phyloP scores from a whole-genome alignment of 64 coral and sea anemone genomes.

The Cladopsammia gracilis region DNA sequence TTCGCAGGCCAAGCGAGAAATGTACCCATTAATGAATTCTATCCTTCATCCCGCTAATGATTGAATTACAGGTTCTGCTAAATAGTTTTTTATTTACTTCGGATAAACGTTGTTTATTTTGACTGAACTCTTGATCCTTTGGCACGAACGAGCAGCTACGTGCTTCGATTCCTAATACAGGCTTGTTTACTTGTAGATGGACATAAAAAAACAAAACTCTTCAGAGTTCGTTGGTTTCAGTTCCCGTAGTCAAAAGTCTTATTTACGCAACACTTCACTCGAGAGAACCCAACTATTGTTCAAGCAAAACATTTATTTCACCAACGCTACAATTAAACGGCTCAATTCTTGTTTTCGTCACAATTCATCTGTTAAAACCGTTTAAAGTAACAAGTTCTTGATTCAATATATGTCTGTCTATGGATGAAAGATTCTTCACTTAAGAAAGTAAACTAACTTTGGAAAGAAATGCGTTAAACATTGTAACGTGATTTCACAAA shows the following conservation, averaged over 20 bases:
- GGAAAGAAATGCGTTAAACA: no score
- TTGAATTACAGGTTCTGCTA: conserved; percentile 45
- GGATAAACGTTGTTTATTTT: conserved; percentile 24
- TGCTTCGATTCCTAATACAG: not conserved
- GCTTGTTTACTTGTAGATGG: not conserved
- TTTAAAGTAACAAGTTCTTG: no score
- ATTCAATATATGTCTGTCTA: no score
- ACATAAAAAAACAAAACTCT: not conserved
- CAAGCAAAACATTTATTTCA: not conserved
- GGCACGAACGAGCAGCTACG: not conserved
- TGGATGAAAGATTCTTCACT: no score
- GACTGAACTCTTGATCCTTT: conserved; percentile 20
- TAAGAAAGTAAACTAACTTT: no score
- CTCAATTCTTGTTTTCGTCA: not conserved
- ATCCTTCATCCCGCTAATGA: not conserved
- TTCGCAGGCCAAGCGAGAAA: not conserved
- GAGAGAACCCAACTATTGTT: not conserved
- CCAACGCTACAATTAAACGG: not conserved
- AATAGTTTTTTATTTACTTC: not conserved
- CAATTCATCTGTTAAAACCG: not conserved
- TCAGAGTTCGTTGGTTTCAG: not conserved
- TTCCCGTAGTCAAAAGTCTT: not conserved
- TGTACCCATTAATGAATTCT: conserved; percentile 12
- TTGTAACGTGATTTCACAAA: no score
- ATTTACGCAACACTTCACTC: not conserved